These are phyloP conservation scores for Calyptommatus sinebrachiatus DNA, from an alignment of 2,113 vertebrate genomes.

Conservation along the genomic window DNA sequence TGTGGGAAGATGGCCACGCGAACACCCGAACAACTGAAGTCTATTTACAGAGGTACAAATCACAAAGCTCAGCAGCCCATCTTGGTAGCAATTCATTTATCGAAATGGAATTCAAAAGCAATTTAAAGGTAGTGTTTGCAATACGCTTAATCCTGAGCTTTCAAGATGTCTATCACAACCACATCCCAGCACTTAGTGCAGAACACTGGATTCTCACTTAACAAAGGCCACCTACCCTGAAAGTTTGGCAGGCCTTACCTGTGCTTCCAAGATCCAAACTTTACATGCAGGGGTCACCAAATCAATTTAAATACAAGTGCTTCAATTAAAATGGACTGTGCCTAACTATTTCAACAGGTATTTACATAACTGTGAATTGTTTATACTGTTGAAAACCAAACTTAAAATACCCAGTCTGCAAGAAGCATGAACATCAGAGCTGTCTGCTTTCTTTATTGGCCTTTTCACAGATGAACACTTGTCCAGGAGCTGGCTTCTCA, in stretches of 20 bases:
- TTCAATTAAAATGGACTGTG: neutral
- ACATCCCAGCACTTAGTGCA: neutral
- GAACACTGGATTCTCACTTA: neutral
- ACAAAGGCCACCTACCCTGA: neutral
- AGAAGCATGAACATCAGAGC: neutral
- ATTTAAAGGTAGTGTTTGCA: neutral
- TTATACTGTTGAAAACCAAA: neutral
- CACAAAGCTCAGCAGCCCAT: no score
- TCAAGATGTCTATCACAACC: neutral
- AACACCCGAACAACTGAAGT: no score
- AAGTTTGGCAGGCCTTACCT: neutral
- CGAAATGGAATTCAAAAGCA: no score
- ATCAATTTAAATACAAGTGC: neutral
- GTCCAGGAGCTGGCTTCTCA: neutral
- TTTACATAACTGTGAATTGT: neutral
- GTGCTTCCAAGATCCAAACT: neutral
- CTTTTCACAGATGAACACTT: neutral
- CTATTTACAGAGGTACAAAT: no score
- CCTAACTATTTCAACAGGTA: neutral
- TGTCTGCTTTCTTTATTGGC: neutral
- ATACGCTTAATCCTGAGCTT: neutral
- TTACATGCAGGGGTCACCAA: neutral
- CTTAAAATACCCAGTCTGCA: neutral
- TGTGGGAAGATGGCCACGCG: no score
- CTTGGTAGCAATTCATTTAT: no score